Evolutionary conservation across 2,888 invertebrate genomes (phyloP).

Genomic region (Cantharis rustica): DNA sequence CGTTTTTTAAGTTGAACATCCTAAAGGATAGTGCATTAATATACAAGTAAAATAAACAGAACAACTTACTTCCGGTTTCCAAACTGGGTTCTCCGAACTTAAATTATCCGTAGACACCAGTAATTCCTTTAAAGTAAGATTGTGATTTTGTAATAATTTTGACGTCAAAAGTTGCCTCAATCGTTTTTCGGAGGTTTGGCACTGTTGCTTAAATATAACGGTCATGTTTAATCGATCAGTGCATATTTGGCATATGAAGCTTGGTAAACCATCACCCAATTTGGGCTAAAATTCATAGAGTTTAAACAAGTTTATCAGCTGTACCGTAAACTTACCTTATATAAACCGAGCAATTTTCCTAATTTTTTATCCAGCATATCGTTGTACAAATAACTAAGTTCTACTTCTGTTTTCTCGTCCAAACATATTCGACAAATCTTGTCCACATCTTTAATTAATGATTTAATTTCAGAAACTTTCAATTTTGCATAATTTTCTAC

Average conservation of each 20-base stretch:
- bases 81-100: not conserved
- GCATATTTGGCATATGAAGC: slow-evolving; percentile 47
- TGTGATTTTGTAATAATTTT: not conserved
- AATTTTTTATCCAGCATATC: slow-evolving; percentile 37
- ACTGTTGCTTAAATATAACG: slow-evolving; percentile 47
- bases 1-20: not conserved
- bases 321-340: not conserved
- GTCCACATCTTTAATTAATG: slow-evolving; percentile 40
- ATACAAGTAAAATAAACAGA: not conserved
- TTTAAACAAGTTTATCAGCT: not conserved
- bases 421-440: slow-evolving; percentile 51
- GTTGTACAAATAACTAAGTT: slow-evolving; percentile 44
- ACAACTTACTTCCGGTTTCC: not conserved
- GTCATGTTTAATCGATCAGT: slow-evolving; percentile 43
- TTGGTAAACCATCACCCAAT: slow-evolving; percentile 47
- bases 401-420: slow-evolving; percentile 41
- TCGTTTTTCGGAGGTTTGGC: slow-evolving; percentile 44
- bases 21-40: not conserved
- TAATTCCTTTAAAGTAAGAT: not conserved
- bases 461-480: slow-evolving; percentile 14
- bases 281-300: slow-evolving; percentile 38
- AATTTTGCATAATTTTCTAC: slow-evolving; percentile 1
- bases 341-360: slow-evolving; percentile 5
- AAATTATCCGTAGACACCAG: not conserved
- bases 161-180: slow-evolving; percentile 34